phyloP scores from a whole-genome alignment of 2,797 vertebrate genomes.

The Coregonus ussuriensis region DNA sequence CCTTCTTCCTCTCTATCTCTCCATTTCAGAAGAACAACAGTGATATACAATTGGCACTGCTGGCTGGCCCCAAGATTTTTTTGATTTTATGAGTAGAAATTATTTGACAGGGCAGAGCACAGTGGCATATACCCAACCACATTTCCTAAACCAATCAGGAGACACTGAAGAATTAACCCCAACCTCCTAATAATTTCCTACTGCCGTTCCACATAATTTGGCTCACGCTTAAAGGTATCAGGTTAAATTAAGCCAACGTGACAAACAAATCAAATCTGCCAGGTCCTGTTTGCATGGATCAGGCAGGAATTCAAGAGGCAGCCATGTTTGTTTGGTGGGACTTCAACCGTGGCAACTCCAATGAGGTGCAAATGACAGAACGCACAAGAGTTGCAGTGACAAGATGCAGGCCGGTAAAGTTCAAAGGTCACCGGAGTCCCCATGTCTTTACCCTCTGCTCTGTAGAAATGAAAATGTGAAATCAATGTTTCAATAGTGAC shows the following conservation, averaged over 20 bases:
- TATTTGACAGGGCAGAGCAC: slow-evolving; percentile 1
- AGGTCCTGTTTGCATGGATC: slow-evolving; percentile 79
- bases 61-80: background rate
- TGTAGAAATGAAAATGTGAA: slow-evolving; percentile 53
- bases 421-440: slow-evolving; percentile 60
- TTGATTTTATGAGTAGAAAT: background rate
- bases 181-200: slow-evolving; percentile 27
- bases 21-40: slow-evolving; percentile 6
- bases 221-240: slow-evolving; percentile 71
- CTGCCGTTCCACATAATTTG: slow-evolving; percentile 38
- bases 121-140: background rate
- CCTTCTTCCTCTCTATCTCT: slow-evolving; percentile 9
- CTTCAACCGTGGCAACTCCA: slow-evolving; percentile 45
- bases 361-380: slow-evolving; percentile 13
- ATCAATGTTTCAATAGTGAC: slow-evolving; percentile 82
- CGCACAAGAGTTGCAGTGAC: background rate
- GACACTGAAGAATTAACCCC: slow-evolving; percentile 25
- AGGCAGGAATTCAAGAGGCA: slow-evolving; percentile 76
- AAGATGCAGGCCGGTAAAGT: slow-evolving; percentile 34
- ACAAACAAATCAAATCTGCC: slow-evolving; percentile 86
- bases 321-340: slow-evolving; percentile 75
- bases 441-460: slow-evolving; percentile 62
- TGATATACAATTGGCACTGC: background rate
- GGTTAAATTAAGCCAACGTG: slow-evolving; percentile 81
- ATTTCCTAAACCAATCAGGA: slow-evolving; percentile 23